Evolutionary conservation across 2,888 invertebrate genomes (phyloP).

Genomic region (Torymus tubicola): DNA sequence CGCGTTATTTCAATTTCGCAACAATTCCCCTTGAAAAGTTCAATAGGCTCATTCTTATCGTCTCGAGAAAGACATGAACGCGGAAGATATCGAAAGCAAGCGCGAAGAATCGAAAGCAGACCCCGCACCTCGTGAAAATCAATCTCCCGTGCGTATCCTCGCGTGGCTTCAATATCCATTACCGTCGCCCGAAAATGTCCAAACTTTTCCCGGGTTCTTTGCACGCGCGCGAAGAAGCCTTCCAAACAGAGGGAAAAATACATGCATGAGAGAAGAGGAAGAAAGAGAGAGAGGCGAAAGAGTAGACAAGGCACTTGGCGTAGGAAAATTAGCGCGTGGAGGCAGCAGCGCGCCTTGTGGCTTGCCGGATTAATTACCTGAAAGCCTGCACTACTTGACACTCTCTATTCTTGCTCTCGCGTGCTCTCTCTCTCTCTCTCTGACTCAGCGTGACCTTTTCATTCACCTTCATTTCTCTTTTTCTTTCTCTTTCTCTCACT

Average conservation of each 20-base stretch:
- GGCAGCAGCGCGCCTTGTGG: slow-evolving; percentile 17
- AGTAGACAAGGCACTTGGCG: slow-evolving; percentile 16
- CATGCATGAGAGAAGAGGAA: not conserved
- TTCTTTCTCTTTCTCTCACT: not conserved
- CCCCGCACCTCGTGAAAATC: not conserved
- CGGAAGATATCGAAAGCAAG: no score
- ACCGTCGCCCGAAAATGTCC: slow-evolving; percentile 21
- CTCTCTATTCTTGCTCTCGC: not conserved
- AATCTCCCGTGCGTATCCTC: not conserved
- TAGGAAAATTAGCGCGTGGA: slow-evolving; percentile 23
- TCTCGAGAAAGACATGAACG: no score
- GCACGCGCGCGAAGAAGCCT: not conserved
- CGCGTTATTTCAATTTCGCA: no score
- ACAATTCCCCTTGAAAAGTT: no score
- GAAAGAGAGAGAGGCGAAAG: not conserved
- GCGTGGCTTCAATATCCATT: slow-evolving; percentile 21
- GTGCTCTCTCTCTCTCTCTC: not conserved
- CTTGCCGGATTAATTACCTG: slow-evolving; percentile 36
- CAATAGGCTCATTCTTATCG: no score
- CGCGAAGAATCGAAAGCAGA: not conserved
- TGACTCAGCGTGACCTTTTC: not conserved
- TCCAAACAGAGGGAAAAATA: not conserved
- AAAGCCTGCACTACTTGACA: slow-evolving; percentile 35
- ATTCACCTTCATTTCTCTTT: not conserved
- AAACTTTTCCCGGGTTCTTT: not conserved